A percentile compares a stretch with the other conserved stretches of the same genome.
These are phyloP conservation scores for Callimorpha dominula DNA, from an alignment of 2,888 invertebrate species.

Conservation along the genomic window DNA sequence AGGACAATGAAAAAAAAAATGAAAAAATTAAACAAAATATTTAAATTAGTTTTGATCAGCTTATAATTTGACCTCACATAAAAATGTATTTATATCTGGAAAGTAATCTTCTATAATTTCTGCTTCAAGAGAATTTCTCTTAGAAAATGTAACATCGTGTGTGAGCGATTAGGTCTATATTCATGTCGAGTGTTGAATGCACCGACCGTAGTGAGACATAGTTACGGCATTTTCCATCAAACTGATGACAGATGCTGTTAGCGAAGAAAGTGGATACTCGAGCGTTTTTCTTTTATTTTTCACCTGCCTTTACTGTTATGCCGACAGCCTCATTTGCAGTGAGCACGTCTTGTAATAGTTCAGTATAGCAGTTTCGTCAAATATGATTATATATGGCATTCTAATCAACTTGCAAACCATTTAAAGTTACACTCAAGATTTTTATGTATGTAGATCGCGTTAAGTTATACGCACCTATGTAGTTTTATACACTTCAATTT, in stretches of 20 bases:
- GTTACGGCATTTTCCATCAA: constrained; percentile 30
- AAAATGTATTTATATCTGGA: constrained; percentile 2
- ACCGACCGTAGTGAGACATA: constrained; percentile 21
- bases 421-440: background rate
- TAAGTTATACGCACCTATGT: no score
- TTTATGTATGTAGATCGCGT: background rate
- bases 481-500: no score
- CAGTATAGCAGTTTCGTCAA: background rate
- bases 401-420: no score
- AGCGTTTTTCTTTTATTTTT: constrained; percentile 7
- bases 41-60: background rate
- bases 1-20: no score
- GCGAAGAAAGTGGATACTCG: constrained; percentile 17
- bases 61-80: background rate
- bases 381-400: background rate
- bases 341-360: background rate
- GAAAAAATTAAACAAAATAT: no score
- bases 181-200: constrained; percentile 24
- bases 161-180: constrained; percentile 27
- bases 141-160: constrained; percentile 29
- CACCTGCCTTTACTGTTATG: constrained; percentile 8
- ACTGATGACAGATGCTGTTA: constrained; percentile 24
- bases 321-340: constrained; percentile 18
- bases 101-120: constrained; percentile 27
- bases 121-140: constrained; percentile 31